phyloP scores from a whole-genome alignment of 1,140 invertebrate species.

The Plectrocnemia conspersa region DNA sequence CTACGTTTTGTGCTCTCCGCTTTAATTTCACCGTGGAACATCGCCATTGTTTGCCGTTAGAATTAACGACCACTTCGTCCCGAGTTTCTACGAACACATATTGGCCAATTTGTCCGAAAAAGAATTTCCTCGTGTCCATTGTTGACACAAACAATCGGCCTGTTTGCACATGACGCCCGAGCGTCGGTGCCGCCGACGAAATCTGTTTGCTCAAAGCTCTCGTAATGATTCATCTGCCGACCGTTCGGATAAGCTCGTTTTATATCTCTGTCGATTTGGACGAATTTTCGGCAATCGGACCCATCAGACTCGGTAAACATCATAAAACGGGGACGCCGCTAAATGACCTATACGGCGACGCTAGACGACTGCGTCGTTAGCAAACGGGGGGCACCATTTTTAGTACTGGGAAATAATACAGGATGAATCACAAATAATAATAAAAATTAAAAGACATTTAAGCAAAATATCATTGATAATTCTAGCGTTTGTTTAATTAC shows the following conservation, averaged over 20 bases:
- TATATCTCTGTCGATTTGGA: too few species aligned
- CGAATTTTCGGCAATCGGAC: slow-evolving; percentile 4
- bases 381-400: too few species aligned
- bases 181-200: neutral
- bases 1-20: too few species aligned
- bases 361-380: neutral
- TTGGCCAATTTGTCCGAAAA: too few species aligned
- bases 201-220: neutral
- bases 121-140: too few species aligned
- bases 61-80: too few species aligned
- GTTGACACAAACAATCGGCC: slow-evolving; percentile 2
- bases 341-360: neutral
- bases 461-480: too few species aligned
- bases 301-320: slow-evolving; percentile 9
- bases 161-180: neutral
- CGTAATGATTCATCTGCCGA: slow-evolving; percentile 10
- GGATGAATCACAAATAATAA: neutral
- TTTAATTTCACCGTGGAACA: too few species aligned
- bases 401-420: neutral
- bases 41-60: too few species aligned
- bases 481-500: too few species aligned
- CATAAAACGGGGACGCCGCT: slow-evolving; percentile 6
- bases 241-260: neutral
- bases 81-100: too few species aligned
- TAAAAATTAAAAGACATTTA: neutral